Conservation (phyloP, 2,797 vertebrate species). For the Myotis pilosus region DNA sequence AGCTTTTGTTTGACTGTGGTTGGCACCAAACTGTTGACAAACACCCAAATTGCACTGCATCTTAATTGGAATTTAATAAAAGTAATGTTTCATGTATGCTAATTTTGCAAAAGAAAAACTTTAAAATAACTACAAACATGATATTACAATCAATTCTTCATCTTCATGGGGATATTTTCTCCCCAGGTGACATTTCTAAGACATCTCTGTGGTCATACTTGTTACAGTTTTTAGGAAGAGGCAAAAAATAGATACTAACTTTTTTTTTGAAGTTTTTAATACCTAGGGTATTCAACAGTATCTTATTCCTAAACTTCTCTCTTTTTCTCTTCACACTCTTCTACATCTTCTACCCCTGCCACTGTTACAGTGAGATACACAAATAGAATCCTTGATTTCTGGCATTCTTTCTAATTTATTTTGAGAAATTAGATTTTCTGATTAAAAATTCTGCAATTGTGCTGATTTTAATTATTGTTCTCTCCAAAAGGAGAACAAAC, state of each 20-base stretch:
- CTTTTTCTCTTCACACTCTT: not conserved
- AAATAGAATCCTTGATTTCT: not conserved
- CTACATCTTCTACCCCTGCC: not conserved
- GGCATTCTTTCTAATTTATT: not conserved
- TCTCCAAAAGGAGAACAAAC: not conserved
- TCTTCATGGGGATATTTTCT: not conserved
- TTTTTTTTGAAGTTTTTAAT: not conserved
- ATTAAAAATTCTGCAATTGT: not conserved
- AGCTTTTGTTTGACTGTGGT: not conserved
- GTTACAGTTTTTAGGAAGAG: not conserved
- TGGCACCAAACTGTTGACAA: slow-evolving; percentile 24
- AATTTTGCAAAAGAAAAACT: not conserved
- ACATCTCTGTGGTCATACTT: not conserved
- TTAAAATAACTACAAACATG: not conserved
- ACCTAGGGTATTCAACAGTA: not conserved
- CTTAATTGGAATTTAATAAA: not conserved
- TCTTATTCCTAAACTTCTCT: not conserved
- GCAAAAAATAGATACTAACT: not conserved
- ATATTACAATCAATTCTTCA: not conserved
- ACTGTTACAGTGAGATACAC: not conserved
- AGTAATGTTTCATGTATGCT: not conserved
- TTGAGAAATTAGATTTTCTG: not conserved
- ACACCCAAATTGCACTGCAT: not conserved
- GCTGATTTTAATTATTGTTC: not conserved
- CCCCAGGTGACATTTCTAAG: not conserved